phyloP scores from a whole-genome alignment of 1,140 invertebrate genomes.

The Leguminivora glycinivorella region DNA sequence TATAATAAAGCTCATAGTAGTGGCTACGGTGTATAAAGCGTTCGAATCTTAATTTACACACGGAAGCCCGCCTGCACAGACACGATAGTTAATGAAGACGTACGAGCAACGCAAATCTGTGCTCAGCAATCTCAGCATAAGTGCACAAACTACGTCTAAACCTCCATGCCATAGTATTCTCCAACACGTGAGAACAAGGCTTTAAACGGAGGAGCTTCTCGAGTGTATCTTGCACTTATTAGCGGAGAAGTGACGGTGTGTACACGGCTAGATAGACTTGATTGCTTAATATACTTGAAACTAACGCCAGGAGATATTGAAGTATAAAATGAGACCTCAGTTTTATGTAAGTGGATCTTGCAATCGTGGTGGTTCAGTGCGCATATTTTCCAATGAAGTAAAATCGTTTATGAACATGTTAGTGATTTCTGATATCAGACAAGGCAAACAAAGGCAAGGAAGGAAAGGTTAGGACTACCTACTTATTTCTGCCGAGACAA shows the following conservation, averaged over 20 bases:
- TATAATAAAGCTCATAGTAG: no score
- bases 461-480: no score
- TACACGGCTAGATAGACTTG: slow-evolving; percentile 3
- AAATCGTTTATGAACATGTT: no score
- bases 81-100: slow-evolving; percentile 9
- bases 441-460: no score
- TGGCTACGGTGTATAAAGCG: background rate
- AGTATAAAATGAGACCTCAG: background rate
- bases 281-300: background rate
- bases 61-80: background rate
- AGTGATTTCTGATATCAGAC: no score
- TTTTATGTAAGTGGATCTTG: background rate
- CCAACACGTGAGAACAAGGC: background rate
- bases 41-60: background rate
- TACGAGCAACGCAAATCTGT: slow-evolving; percentile 4
- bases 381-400: no score
- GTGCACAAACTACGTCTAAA: background rate
- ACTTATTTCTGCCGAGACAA: no score
- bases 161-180: background rate
- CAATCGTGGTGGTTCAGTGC: no score
- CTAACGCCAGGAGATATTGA: background rate
- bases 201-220: background rate
- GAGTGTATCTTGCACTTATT: background rate
- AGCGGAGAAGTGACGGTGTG: background rate
- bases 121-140: background rate